A percentile compares a stretch with the other conserved stretches of the same genome.
These are phyloP conservation scores for Petrocephalus sullivani DNA, from an alignment of 2,797 vertebrate species.

Conservation along the genomic window DNA sequence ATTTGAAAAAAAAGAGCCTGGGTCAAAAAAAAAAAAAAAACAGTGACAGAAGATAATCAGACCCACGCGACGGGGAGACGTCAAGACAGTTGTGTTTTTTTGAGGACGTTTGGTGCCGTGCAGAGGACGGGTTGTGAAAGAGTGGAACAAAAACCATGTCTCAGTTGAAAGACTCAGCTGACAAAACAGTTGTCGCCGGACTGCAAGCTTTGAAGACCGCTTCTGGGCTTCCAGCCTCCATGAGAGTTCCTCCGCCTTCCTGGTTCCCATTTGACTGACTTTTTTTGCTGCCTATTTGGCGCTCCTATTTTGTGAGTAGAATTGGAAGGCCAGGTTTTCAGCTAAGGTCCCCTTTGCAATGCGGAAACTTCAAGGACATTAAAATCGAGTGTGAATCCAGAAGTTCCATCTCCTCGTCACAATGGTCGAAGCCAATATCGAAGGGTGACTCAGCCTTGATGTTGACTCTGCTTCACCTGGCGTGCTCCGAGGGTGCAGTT, in stretches of 20 bases:
- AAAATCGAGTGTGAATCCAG: not conserved
- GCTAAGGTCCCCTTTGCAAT: not conserved
- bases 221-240: not conserved
- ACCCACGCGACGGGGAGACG: not conserved
- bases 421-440: not conserved
- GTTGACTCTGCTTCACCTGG: not conserved
- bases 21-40: not conserved
- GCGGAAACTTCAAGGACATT: not conserved
- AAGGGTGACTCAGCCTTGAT: not conserved
- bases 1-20: not conserved
- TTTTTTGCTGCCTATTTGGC: not conserved
- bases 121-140: not conserved
- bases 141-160: not conserved
- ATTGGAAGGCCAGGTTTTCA: not conserved
- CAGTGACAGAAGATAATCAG: not conserved
- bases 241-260: not conserved
- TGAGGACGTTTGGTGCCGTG: not conserved
- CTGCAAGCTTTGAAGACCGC: not conserved
- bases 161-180: not conserved
- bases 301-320: not conserved
- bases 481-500: too few relatives aligned
- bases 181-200: not conserved
- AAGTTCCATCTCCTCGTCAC: not conserved
- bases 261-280: not conserved
- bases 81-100: not conserved